These are phyloP conservation scores for Lumbricus terrestris DNA, from an alignment of 2,888 invertebrate species.

Conservation along the genomic window DNA sequence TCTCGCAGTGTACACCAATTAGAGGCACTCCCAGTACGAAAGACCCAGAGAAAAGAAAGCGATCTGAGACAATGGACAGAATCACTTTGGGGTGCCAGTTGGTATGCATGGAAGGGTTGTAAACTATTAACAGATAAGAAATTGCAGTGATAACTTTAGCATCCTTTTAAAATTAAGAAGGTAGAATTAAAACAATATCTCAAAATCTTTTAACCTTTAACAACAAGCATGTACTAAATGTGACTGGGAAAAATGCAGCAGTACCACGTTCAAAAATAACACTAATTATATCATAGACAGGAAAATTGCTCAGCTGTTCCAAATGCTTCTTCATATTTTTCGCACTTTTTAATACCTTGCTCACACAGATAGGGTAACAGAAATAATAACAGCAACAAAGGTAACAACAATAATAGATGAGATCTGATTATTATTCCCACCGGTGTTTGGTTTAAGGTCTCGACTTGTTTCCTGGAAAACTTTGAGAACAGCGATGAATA, in stretches of 20 bases:
- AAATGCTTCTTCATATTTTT: background rate
- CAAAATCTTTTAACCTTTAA: background rate
- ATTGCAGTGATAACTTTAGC: background rate
- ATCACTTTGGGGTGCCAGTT: too few species aligned
- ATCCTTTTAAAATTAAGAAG: background rate
- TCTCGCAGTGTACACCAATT: too few species aligned
- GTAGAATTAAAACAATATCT: background rate
- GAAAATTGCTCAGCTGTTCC: background rate
- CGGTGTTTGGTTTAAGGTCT: background rate
- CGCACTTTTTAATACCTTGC: background rate
- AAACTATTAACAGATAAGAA: background rate
- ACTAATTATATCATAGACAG: too few species aligned
- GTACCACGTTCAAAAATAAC: too few species aligned
- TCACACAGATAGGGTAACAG: background rate
- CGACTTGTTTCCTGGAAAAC: background rate
- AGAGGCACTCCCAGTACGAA: too few species aligned
- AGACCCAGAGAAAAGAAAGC: too few species aligned
- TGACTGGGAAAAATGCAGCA: too few species aligned
- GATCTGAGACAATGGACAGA: too few species aligned
- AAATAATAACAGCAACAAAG: background rate
- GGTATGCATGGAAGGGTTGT: too few species aligned
- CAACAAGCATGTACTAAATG: too few species aligned
- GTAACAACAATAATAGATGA: background rate
- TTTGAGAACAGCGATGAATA: conserved; percentile 8
- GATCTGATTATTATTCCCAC: background rate